These are phyloP conservation scores for Ophonus ardosiacus DNA, from an alignment of 2,888 invertebrate genomes.

Conservation along the genomic window DNA sequence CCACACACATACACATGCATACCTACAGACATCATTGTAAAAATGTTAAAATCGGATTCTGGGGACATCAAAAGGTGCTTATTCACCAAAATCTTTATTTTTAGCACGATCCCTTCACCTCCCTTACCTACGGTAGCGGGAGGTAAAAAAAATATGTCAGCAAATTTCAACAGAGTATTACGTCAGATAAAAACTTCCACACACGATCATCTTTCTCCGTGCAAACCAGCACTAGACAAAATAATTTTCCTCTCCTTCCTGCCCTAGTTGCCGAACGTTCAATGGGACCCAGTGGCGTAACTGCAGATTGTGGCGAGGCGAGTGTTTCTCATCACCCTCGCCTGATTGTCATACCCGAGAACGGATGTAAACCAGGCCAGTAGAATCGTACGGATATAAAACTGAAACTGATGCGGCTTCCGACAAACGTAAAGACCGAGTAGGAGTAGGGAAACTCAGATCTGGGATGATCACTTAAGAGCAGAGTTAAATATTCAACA, in stretches of 20 bases:
- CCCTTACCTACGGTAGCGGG: too few relatives aligned
- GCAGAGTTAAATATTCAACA: constrained; percentile 38
- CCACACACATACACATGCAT: too few relatives aligned
- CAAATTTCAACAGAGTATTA: too few relatives aligned
- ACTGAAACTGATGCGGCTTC: constrained; percentile 23
- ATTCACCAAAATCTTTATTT: too few relatives aligned
- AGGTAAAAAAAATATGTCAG: too few relatives aligned
- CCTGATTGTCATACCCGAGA: constrained; percentile 20
- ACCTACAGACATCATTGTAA: too few relatives aligned
- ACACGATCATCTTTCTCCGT: background rate
- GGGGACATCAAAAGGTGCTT: too few relatives aligned
- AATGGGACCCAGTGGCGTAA: constrained; percentile 45
- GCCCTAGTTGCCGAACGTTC: background rate
- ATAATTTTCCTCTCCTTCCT: background rate
- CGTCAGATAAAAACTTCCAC: too few relatives aligned
- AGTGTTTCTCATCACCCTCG: constrained; percentile 44
- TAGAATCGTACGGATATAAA: constrained; percentile 5
- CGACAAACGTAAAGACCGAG: constrained; percentile 6
- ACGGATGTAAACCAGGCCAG: constrained; percentile 39
- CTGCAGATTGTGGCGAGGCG: constrained; percentile 34
- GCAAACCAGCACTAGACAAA: background rate
- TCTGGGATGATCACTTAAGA: constrained; percentile 32
- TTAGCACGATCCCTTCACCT: too few relatives aligned
- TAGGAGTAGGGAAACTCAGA: background rate
- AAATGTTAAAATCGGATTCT: too few relatives aligned